Percentiles rank a stretch among this genome's conserved stretches.
phyloP scores from a whole-genome alignment of 2,113 vertebrate species.

The Anhinga anhinga region DNA sequence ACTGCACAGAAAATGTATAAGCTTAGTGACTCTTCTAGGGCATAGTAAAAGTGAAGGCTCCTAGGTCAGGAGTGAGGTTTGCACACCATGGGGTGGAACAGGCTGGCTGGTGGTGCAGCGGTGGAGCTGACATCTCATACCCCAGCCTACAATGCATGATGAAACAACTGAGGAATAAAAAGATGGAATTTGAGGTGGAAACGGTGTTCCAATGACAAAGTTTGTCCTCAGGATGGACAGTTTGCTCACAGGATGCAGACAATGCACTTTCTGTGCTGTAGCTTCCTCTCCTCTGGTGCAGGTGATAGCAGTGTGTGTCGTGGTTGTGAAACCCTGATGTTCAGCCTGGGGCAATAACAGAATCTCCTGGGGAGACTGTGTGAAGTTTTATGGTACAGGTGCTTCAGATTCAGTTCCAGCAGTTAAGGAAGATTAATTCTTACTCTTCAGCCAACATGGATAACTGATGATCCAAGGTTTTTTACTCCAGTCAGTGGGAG shows the following conservation, averaged over 20 bases:
- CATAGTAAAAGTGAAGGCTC: not conserved
- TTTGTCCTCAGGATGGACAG: not conserved
- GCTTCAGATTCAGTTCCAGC: not conserved
- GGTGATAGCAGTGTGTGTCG: rapidly evolving
- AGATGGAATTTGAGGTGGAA: not conserved
- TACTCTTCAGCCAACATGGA: not conserved
- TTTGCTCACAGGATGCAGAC: not conserved
- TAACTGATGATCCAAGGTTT: not conserved
- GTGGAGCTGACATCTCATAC: not conserved
- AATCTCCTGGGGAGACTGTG: not conserved
- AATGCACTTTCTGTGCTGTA: not conserved
- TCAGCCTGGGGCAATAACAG: not conserved
- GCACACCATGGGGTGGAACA: not conserved
- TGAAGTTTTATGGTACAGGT: not conserved
- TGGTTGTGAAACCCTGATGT: not conserved
- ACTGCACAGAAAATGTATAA: not conserved
- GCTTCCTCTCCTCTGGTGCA: not conserved
- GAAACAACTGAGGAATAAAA: not conserved
- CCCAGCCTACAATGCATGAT: rapidly evolving
- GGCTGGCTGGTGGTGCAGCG: not conserved
- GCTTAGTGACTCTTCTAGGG: not conserved
- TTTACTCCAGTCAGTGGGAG: not conserved
- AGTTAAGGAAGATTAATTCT: not conserved
- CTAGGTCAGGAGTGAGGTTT: not conserved
- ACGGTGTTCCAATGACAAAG: rapidly evolving